Evolutionary conservation across 2,113 vertebrate species (phyloP).

Genomic region (Uria lomvia): DNA sequence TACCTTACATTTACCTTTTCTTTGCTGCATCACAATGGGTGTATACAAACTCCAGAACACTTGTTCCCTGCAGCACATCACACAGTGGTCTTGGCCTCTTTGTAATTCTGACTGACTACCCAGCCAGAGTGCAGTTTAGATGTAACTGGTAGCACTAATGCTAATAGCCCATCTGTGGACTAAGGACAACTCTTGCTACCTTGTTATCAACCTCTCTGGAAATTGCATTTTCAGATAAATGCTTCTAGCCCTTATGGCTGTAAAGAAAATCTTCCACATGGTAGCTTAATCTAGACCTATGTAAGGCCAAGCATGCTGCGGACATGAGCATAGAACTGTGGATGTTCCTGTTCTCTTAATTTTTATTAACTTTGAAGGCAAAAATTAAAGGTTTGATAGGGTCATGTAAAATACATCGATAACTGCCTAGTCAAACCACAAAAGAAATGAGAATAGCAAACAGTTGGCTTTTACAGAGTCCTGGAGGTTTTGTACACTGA

Average conservation of each 20-base stretch:
- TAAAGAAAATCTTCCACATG: background rate
- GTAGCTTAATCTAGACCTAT: background rate
- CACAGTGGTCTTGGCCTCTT: background rate
- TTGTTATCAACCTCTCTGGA: background rate
- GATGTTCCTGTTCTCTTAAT: background rate
- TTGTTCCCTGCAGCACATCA: background rate
- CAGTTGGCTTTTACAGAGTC: background rate
- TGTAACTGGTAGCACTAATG: background rate
- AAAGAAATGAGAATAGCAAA: background rate
- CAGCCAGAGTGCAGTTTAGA: background rate
- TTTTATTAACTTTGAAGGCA: background rate
- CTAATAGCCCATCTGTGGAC: background rate
- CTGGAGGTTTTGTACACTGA: background rate
- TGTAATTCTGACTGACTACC: background rate
- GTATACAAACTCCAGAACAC: background rate
- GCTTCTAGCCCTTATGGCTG: background rate
- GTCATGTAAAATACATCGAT: background rate
- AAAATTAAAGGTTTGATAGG: background rate
- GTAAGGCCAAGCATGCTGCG: background rate
- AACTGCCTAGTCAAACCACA: background rate
- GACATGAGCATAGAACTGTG: background rate
- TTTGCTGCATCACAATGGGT: background rate
- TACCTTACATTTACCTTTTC: background rate
- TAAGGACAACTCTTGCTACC: background rate
- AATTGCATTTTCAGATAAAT: background rate